A percentile compares a stretch with the other conserved stretches of the same genome.
phyloP scores from a whole-genome alignment of 2,113 vertebrate species.

The Chiloscyllium plagiosum region DNA sequence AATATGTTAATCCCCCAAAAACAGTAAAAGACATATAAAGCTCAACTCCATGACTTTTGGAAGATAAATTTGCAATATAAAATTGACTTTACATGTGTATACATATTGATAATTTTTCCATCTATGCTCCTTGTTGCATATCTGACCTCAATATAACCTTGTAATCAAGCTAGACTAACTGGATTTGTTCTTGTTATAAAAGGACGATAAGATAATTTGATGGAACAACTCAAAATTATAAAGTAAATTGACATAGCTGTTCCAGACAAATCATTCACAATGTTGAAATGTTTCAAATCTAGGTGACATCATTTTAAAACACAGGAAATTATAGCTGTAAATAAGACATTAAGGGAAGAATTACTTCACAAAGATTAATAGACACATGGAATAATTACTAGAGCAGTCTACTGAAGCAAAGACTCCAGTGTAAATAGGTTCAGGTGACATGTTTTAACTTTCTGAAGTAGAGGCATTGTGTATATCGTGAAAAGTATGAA shows the following conservation, averaged over 20 bases:
- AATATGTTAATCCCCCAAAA: neutral
- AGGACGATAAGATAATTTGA: neutral
- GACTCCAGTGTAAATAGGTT: neutral
- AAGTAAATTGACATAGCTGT: neutral
- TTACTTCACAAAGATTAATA: neutral
- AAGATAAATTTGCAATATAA: neutral
- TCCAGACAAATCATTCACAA: neutral
- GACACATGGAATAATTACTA: neutral
- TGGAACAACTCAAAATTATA: neutral
- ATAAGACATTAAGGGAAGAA: neutral
- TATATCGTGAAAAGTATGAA: neutral
- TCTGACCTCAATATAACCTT: neutral
- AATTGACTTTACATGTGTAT: neutral
- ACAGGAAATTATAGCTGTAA: neutral
- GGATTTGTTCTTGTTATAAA: neutral
- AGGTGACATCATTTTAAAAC: neutral
- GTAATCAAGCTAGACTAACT: neutral
- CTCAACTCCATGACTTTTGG: neutral
- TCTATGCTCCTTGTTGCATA: neutral
- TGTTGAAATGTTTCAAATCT: neutral
- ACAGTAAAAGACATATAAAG: neutral
- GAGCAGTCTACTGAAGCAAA: neutral
- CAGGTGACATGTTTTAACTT: neutral
- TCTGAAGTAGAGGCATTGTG: neutral
- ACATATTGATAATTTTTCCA: neutral